Percentiles rank a stretch among this genome's conserved stretches.
These are phyloP conservation scores for Sebastolobus alascanus DNA, from an alignment of 2,797 vertebrate species.

Conservation along the genomic window DNA sequence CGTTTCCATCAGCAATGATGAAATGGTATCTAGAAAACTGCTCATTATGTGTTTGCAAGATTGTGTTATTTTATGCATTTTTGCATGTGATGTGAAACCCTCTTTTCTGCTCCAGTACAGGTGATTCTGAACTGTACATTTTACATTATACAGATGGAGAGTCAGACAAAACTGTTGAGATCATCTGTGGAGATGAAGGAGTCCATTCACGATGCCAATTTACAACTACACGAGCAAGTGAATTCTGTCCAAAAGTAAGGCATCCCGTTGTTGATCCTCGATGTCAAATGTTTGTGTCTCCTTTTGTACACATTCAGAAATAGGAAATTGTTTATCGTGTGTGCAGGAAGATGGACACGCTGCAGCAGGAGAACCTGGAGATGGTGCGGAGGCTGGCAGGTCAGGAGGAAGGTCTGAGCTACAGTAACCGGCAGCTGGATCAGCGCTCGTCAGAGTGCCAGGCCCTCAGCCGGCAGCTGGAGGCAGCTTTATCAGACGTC, in stretches of 20 bases:
- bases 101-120: not conserved
- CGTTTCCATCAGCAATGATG: not conserved
- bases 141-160: conserved; percentile 73
- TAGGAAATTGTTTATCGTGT: not conserved
- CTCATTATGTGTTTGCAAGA: conserved; percentile 20
- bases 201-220: conserved; percentile 84
- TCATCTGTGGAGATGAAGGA: conserved; percentile 77
- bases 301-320: not conserved
- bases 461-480: conserved; percentile 86
- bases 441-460: conserved; percentile 85
- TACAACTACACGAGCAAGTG: conserved; percentile 83
- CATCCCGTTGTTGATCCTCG: not conserved
- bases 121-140: conserved; percentile 11
- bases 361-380: conserved; percentile 87
- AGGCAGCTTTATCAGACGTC: conserved; percentile 87
- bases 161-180: conserved; percentile 67
- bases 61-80: not conserved
- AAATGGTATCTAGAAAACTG: not conserved
- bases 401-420: conserved; percentile 87
- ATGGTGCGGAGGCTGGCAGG: conserved; percentile 83
- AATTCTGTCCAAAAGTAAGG: conserved; percentile 86
- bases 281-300: not conserved
- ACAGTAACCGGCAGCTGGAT: conserved; percentile 84
- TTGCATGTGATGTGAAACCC: conserved; percentile 56
- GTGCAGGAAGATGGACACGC: conserved; percentile 84